These are phyloP conservation scores for Falco rusticolus DNA, from an alignment of 2,797 vertebrate genomes.

Conservation along the genomic window DNA sequence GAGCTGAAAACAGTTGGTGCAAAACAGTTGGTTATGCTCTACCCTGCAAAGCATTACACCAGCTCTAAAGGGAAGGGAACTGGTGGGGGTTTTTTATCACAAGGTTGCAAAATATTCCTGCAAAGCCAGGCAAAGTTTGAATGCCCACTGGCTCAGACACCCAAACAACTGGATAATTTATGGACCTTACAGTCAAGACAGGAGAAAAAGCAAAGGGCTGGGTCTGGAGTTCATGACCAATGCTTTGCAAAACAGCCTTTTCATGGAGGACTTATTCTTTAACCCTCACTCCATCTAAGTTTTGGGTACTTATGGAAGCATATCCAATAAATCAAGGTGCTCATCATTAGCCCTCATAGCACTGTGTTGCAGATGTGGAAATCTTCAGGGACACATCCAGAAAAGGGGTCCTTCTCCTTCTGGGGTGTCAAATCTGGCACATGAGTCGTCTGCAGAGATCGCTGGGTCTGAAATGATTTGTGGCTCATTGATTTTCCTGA, in stretches of 20 bases:
- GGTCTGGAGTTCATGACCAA: not conserved
- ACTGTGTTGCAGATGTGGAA: not conserved
- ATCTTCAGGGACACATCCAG: not conserved
- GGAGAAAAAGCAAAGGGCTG: not conserved
- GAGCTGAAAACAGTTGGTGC: not conserved
- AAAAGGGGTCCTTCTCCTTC: not conserved
- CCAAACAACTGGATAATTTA: not conserved
- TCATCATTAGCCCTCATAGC: not conserved
- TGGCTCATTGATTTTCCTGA: not conserved
- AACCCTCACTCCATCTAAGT: accelerated
- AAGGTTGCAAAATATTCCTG: not conserved
- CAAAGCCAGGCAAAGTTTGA: not conserved
- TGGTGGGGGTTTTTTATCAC: accelerated
- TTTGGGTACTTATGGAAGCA: not conserved
- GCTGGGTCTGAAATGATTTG: not conserved
- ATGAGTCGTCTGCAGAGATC: not conserved
- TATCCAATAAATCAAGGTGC: not conserved
- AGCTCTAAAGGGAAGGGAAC: not conserved
- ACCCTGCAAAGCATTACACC: not conserved
- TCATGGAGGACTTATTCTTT: not conserved
- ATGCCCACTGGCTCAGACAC: not conserved
- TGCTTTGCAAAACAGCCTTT: not conserved
- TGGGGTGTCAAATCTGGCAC: not conserved
- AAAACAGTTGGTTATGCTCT: not conserved
- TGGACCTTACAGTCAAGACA: not conserved